Conservation (phyloP, 92 coral and sea anemone genomes). For the Phenganax marumi region DNA sequence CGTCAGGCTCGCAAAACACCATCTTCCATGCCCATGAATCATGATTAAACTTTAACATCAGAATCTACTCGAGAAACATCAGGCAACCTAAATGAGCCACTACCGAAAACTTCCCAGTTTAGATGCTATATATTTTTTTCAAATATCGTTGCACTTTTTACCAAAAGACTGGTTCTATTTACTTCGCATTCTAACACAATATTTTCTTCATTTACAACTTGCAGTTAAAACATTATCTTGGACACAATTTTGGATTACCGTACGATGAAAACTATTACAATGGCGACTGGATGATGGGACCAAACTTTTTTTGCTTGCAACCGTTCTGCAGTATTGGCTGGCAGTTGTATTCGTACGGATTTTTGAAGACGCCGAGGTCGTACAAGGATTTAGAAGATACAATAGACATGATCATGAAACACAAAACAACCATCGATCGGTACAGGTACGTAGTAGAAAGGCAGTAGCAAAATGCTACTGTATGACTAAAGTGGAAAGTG, state of each 20-base stretch:
- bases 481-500: no score
- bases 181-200: background rate
- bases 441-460: conserved; percentile 66
- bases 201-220: conserved; percentile 4
- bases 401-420: conserved; percentile 66
- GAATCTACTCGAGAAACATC: no score
- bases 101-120: no score
- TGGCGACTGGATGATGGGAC: conserved; percentile 99
- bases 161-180: no score
- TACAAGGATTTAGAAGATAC: conserved; percentile 66
- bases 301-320: conserved; percentile 93
- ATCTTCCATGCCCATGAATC: no score
- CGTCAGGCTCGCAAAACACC: no score
- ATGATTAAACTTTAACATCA: no score
- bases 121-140: no score
- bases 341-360: conserved; percentile 59
- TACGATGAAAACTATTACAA: conserved; percentile 91
- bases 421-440: conserved; percentile 68
- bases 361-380: conserved; percentile 58
- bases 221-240: conserved; percentile 81
- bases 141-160: no score
- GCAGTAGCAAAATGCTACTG: no score
- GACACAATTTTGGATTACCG: conserved; percentile 77
- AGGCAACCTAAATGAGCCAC: no score
- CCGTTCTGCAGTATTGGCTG: conserved; percentile 66